Evolutionary conservation across 2,113 vertebrate genomes (phyloP), one percentile per base, ranked within the genome.

Genomic region (Myotis yumanensis): DNA sequence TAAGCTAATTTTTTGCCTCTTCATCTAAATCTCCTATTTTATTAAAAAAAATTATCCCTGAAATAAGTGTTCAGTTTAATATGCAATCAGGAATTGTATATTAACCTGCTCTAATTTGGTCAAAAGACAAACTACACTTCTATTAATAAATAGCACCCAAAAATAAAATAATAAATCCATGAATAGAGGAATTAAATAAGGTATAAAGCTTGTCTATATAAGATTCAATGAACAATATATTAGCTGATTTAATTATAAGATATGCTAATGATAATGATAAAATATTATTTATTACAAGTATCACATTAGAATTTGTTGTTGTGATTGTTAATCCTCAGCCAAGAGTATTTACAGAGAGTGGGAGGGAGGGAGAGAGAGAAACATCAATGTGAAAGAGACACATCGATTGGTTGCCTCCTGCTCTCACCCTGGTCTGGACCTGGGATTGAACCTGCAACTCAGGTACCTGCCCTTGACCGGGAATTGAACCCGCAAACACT

Each of bases 181-280:
- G 37, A 76, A 76, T 32, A 92, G 10, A 82, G 20, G 23, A 84
- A 51, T 48, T 71, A 14, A 88, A 82, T 95, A 93, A 75, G 4
- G 72, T 80, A 54, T 57, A 91, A 96, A 93, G 15, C 14, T 52
- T 92, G 93, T 37, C 43, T 81, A 94, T 5, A 87, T 76, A 89
- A 84, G 25, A 59, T 3, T 90, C 64, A 93, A 17, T 88, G 52
- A 96, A 96, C 22, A 35, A 35, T 77, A 7, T 32, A 88, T 52
- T 71, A 79, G 71, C 32, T 93, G 77, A 91, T 76, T 86, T 86
- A 81, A 82, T 85, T 75, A 76, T 8, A 84, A 71, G 62, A n/a
- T 8, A 9, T 72, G 3, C n/a, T 87, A 69, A 16, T 83, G 22
- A 86, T 46, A 93, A 90, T 86, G 17, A 46, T 89, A 52, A 86